phyloP scores from a whole-genome alignment of 2,113 vertebrate genomes.

The Mirza zaza region DNA sequence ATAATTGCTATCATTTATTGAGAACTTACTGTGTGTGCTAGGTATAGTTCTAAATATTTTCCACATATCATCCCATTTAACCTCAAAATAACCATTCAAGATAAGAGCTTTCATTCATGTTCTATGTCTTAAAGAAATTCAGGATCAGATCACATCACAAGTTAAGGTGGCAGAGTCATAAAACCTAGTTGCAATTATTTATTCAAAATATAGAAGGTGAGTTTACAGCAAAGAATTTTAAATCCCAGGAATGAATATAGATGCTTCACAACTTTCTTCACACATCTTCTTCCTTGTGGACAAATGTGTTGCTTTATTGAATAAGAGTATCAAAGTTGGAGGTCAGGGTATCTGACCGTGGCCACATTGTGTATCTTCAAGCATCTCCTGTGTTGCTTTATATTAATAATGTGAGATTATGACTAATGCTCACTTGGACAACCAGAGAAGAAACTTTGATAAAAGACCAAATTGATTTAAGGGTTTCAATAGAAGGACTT shows the following conservation, averaged over 20 bases:
- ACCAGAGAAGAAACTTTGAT: constrained; percentile 50
- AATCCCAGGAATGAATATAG: neutral
- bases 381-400: neutral
- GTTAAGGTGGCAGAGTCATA: neutral
- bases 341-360: neutral
- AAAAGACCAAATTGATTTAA: constrained; percentile 59
- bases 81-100: neutral
- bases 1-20: neutral
- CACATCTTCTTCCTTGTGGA: neutral
- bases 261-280: neutral
- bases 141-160: neutral
- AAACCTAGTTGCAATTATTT: neutral
- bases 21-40: neutral
- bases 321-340: neutral
- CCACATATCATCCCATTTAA: neutral
- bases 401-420: constrained; percentile 29
- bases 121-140: neutral
- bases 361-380: constrained; percentile 30
- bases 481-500: neutral
- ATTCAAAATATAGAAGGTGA: neutral
- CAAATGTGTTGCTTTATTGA: neutral
- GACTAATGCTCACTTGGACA: neutral
- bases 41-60: neutral
- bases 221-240: neutral
- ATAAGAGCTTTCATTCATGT: neutral